Evolutionary conservation across 2,113 vertebrate species (phyloP), one percentile per base, ranked within the genome.

Genomic region (Platycercus adscitus): DNA sequence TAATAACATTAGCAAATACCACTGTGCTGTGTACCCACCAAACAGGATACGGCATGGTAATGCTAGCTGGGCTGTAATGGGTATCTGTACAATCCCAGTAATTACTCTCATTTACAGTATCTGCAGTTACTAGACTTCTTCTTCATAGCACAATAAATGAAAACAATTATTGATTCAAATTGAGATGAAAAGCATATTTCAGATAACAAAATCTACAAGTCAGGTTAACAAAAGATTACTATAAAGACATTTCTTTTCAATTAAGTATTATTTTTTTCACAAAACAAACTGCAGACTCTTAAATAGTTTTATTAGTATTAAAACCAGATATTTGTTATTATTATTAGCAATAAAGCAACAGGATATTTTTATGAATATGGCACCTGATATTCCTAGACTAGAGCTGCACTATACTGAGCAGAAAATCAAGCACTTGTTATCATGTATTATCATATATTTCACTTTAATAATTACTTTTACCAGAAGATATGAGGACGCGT

Each of bases 1-100:
- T 81, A 95, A 61, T 79, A 81, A 73, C n/a, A 87, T 84, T 76
- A 91, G 15, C 73, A 95, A 93, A 94, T 72, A 79, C 28, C 65
- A 65, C 56, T 70, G 41, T 73, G 49, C 44, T 83, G 52, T 81
- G 44, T 80, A 81, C 47, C 81, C 56, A 77, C 63, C 73, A 89
- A 86, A 92, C 65, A 82, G 56, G 76, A 81, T 50, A 58, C 41
- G 71, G 60, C 28, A 61, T 35, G 41, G 2, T 94, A 72, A 68
- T 47, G 7, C 21, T 78, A 90, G 46, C 64, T 88, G 68, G 58
- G 52, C 47, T 91, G 37, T 58, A 91, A 70, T 43, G 33, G 70
- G 43, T 79, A 87, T 49, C 56, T 82, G 14, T 72, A 72, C 37
- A 79, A 60, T 47, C 70, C 43, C 58, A 73, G 25, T 60, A 93